These are phyloP conservation scores for Aeoliscus strigatus DNA, from an alignment of 2,797 vertebrate species.

Conservation along the genomic window DNA sequence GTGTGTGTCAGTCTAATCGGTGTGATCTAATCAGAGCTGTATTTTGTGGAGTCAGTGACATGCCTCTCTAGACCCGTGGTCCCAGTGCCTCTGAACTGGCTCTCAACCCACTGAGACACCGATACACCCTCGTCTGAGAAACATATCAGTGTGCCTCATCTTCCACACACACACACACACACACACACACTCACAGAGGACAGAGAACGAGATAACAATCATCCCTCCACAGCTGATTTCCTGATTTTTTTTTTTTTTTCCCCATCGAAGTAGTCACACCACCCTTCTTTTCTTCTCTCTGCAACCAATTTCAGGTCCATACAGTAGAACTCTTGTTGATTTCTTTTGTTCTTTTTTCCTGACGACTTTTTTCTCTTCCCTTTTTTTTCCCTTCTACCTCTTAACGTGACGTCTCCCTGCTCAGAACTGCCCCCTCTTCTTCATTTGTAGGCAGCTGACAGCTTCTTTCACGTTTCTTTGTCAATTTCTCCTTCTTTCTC, in stretches of 20 bases:
- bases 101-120: conserved; percentile 62
- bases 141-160: conserved; percentile 67
- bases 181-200: conserved; percentile 28
- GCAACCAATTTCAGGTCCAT: conserved; percentile 61
- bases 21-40: conserved; percentile 63
- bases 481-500: conserved; percentile 70
- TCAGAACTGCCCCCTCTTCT: conserved; percentile 68
- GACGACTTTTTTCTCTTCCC: conserved; percentile 23
- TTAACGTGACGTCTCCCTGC: conserved; percentile 61
- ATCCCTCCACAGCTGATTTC: conserved; percentile 77
- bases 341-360: conserved; percentile 66
- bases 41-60: conserved; percentile 61
- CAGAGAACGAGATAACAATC: conserved; percentile 75
- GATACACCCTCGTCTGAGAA: conserved; percentile 62
- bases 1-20: conserved; percentile 47
- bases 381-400: conserved; percentile 34
- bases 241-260: too few relatives aligned
- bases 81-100: conserved; percentile 62
- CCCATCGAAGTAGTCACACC: conserved; percentile 52
- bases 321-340: conserved; percentile 69
- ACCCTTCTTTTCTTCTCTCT: conserved; percentile 44
- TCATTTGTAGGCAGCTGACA: conserved; percentile 78
- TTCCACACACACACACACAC: conserved; percentile 29
- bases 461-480: conserved; percentile 88
- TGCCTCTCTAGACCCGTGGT: conserved; percentile 62